Percentiles rank a stretch among this genome's conserved stretches.
Conservation (phyloP, 2,113 vertebrate species). For the Haplotaxodon microlepis region DNA sequence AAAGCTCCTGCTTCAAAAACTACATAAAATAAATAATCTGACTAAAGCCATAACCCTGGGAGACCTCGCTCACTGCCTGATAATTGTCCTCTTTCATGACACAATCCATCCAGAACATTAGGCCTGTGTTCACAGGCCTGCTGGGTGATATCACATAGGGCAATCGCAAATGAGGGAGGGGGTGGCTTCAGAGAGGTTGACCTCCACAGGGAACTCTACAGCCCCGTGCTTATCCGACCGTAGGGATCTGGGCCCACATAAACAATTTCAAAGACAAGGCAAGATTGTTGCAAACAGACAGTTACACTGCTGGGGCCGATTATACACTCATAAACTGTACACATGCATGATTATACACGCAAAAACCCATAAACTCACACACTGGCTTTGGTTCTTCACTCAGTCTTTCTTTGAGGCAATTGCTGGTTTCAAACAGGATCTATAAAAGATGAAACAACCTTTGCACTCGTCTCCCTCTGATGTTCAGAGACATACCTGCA, state of each 20-base stretch:
- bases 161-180: conserved; percentile 62
- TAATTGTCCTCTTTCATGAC: conserved; percentile 78
- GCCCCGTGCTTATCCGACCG: conserved; percentile 58
- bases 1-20: conserved; percentile 73
- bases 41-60: conserved; percentile 74
- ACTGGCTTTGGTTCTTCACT: conserved; percentile 16
- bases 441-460: conserved; percentile 73
- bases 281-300: conserved; percentile 59
- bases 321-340: not conserved
- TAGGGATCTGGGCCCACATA: conserved; percentile 63
- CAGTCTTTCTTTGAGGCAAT: conserved; percentile 68
- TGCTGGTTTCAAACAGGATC: conserved; percentile 64
- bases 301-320: conserved; percentile 11
- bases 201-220: conserved; percentile 66
- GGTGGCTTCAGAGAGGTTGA: conserved; percentile 45
- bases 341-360: not conserved
- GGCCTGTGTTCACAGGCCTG: conserved; percentile 68
- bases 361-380: not conserved
- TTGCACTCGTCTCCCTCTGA: conserved; percentile 62
- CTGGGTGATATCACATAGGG: conserved; percentile 62
- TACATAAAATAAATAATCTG: conserved; percentile 75
- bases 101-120: conserved; percentile 74
- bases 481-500: conserved; percentile 66
- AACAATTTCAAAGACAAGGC: conserved; percentile 67
- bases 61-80: conserved; percentile 70